Evolutionary conservation across 2,888 invertebrate genomes (phyloP).

Genomic region (Halocaridina rubra): DNA sequence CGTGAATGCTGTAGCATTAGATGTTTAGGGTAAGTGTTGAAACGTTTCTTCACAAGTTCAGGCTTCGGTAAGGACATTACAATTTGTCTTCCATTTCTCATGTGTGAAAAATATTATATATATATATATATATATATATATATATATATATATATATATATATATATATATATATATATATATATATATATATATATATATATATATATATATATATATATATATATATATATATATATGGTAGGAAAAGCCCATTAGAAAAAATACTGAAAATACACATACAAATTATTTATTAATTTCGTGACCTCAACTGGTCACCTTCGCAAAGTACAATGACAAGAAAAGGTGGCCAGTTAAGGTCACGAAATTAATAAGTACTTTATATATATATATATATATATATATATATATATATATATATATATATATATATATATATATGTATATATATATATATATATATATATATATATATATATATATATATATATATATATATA

Average conservation of each 20-base stretch:
- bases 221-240: conserved; percentile 35
- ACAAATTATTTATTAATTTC: neutral
- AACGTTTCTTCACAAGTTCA: too few species aligned
- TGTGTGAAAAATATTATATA: too few species aligned
- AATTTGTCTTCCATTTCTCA: too few species aligned
- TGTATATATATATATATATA: conserved; percentile 15
- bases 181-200: conserved; percentile 29
- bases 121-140: conserved; percentile 37
- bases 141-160: conserved; percentile 39
- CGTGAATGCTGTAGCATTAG: too few species aligned
- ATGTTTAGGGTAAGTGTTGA: too few species aligned
- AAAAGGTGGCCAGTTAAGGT: too few species aligned
- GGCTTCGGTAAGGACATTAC: too few species aligned
- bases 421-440: conserved; percentile 3
- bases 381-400: too few species aligned
- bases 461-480: conserved; percentile 11
- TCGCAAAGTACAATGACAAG: too few species aligned
- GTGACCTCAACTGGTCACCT: neutral
- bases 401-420: conserved; percentile 6
- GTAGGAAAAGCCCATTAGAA: too few species aligned
- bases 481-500: conserved; percentile 12
- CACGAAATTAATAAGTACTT: too few species aligned
- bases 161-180: conserved; percentile 33
- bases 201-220: conserved; percentile 36
- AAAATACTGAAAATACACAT: neutral